phyloP scores from a whole-genome alignment of 1,140 invertebrate species.

The Meloidogyne chitwoodi region DNA sequence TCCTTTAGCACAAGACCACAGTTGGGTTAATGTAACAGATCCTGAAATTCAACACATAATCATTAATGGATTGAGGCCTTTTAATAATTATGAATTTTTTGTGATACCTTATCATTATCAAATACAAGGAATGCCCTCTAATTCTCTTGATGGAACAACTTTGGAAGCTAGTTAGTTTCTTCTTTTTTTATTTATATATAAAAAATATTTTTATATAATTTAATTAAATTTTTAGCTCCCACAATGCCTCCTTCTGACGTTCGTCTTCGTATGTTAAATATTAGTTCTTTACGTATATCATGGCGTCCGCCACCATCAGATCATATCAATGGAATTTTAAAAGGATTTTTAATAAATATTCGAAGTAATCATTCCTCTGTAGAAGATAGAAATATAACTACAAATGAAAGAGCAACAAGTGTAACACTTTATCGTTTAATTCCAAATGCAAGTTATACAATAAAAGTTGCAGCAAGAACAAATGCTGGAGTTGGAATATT shows the following conservation, averaged over 20 bases:
- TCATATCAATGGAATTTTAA: constrained; percentile 40
- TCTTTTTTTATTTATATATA: not conserved
- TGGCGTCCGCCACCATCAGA: constrained; percentile 44
- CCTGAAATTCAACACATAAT: constrained; percentile 65
- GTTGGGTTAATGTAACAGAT: constrained; percentile 64
- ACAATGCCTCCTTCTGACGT: constrained; percentile 36
- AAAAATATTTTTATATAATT: not conserved
- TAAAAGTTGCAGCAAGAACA: constrained; percentile 32
- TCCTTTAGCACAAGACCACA: constrained; percentile 64
- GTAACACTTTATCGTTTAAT: constrained; percentile 37
- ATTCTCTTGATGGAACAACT: constrained; percentile 62
- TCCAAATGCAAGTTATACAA: constrained; percentile 32
- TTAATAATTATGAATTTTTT: constrained; percentile 80
- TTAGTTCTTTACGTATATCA: constrained; percentile 36
- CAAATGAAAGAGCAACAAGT: constrained; percentile 37
- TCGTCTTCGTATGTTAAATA: constrained; percentile 41
- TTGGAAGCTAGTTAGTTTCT: constrained; percentile 59
- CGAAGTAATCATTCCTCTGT: constrained; percentile 29
- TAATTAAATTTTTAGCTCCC: constrained; percentile 22
- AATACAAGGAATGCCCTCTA: constrained; percentile 74
- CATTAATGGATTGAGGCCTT: constrained; percentile 73
- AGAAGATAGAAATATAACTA: constrained; percentile 42
- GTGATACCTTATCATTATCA: constrained; percentile 79
- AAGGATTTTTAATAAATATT: constrained; percentile 46
- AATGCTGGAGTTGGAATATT: constrained; percentile 33